Evolutionary conservation across 2,113 vertebrate species (phyloP), one percentile per base, ranked within the genome.

Genomic region (Corvus cornix): DNA sequence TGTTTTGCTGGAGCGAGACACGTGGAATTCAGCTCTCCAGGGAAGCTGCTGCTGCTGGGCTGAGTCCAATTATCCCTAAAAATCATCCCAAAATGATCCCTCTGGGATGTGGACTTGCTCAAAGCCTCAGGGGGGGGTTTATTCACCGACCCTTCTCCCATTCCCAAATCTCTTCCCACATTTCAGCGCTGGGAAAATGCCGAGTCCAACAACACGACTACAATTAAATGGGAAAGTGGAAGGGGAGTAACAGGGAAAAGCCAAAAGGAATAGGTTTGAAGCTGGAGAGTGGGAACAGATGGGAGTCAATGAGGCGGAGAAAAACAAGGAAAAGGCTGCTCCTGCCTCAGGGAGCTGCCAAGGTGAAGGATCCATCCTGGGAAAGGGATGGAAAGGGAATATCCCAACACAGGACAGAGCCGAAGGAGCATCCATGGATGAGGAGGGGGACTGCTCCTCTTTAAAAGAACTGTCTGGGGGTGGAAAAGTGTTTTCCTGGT

Each of bases 341-440:
- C 64, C 90, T 41, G 84, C 81, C 74, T 70, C 83, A 74, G 93
- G 91, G 86, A 95, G 59, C 79, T 92, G 91, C 86, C 91, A 79
- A 94, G 89, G 91, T 90, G 89, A 88, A 85, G 62, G 55, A 24
- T 95, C 74, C 20, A 21, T 28, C 46, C 82, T 6, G 0, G 31
- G 53, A 63, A 76, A 46, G 16, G 46, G 55, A 26, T 1, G 4
- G 69, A 39, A 78, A 70, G 3, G 4, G 5, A 69, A 44, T 44
- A 74, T 70, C 74, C 82, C 0, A 0, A n/a, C 3, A 8, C 0
- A 9, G 33, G 23, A 58, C 2, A 6, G 7, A 82, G 72, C 19
- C 9, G 3, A 18, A 43, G 51, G 24, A 24, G 24, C 39, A 20
- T 18, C 9, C 2, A 8, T 2, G 3, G 62, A 46, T 67, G 48